Percentiles rank a stretch among this genome's conserved stretches.
phyloP scores from a whole-genome alignment of 2,113 vertebrate genomes.

The Empidonax traillii region DNA sequence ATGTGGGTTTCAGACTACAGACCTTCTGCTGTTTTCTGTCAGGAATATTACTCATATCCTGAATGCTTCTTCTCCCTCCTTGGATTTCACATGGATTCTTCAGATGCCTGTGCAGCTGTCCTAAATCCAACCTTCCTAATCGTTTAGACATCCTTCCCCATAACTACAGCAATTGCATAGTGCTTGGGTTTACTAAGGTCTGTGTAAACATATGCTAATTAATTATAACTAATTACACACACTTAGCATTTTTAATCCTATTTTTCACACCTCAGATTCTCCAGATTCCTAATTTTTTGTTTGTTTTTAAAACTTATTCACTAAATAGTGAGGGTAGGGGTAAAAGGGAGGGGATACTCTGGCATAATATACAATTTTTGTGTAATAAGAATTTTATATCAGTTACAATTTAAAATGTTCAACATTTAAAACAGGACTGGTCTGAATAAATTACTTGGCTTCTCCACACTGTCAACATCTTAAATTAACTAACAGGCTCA shows the following conservation, averaged over 20 bases:
- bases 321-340: not conserved
- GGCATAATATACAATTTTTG: not conserved
- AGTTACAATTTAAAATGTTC: not conserved
- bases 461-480: not conserved
- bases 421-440: not conserved
- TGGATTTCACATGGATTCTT: not conserved
- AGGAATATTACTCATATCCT: not conserved
- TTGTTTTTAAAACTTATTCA: not conserved
- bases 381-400: not conserved
- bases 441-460: not conserved
- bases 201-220: not conserved
- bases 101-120: not conserved
- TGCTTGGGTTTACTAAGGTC: not conserved
- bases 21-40: not conserved
- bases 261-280: not conserved
- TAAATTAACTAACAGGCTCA: not conserved
- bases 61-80: not conserved
- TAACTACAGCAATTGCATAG: not conserved
- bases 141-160: not conserved
- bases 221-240: slow-evolving; percentile 4
- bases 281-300: not conserved
- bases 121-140: not conserved
- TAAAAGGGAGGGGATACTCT: not conserved
- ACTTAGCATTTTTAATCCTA: not conserved
- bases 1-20: not conserved